Evolutionary conservation across 2,113 vertebrate species (phyloP), one percentile per base, ranked within the genome.

Genomic region (Eublepharis macularius): DNA sequence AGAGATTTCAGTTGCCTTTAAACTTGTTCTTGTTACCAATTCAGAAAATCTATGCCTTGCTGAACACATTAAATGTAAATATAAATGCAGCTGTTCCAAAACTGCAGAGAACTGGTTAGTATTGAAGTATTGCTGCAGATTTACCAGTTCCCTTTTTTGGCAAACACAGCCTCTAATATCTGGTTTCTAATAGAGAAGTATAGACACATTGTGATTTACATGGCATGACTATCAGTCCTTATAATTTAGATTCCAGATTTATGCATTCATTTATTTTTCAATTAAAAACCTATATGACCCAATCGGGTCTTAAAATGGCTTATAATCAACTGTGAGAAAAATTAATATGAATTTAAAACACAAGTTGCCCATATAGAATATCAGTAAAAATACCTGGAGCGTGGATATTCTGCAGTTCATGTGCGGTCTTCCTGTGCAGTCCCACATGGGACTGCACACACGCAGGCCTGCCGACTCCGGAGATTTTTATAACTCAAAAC

Each of bases 11-110:
- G 0, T 32, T 68, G 32, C 43, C 60, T 7, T 29, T 32, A 4
- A 17, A 66, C 12, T 26, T 19, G 1, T 2, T 6, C 0, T 10
- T 65, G 73, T 85, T 47, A 0, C 47, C 34, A 8, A 6, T 16
- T 72, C 74, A 10, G 72, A 12, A 43, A 91, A 54, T 79, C 54
- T 11, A 68, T 51, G 1, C 49, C 36, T 80, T 41, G 19, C 4
- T 43, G 17, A 60, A 63, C 34, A 3, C 45, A 51, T 43, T 29
- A 69, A 68, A 73, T 63, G 41, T 54, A 6, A 8, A 12, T 60
- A 29, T 13, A 73, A 43, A 60, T 79, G 66, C 54, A 63, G 5
- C 21, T 43, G 2, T 43, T 49, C 16, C 36, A 43, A 7, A 16
- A 32, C 34, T 54, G 12, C 57, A 16, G 47, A 29, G 24, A 49